Evolutionary conservation across 2,113 vertebrate genomes (phyloP).

Genomic region (Xyliphius kryptos): DNA sequence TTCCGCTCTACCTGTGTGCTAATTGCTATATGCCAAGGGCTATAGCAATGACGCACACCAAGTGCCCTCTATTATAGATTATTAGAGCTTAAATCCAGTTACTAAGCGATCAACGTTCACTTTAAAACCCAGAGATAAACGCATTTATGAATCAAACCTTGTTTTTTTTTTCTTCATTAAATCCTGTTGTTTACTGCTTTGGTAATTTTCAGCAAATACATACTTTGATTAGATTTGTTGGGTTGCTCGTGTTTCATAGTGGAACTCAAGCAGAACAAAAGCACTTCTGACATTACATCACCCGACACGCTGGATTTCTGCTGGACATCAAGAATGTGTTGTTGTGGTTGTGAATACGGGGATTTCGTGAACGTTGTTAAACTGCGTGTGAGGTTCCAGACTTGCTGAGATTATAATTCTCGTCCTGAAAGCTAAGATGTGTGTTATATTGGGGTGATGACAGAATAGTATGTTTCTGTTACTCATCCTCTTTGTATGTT

Average conservation of each 20-base stretch:
- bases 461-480: neutral
- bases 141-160: too few relatives aligned
- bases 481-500: neutral
- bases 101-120: too few relatives aligned
- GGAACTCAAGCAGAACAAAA: neutral
- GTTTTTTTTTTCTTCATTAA: too few relatives aligned
- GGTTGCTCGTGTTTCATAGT: neutral
- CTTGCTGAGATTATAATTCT: neutral
- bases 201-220: too few relatives aligned
- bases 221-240: too few relatives aligned
- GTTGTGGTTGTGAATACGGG: neutral
- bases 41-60: too few relatives aligned
- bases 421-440: neutral
- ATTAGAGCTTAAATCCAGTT: too few relatives aligned
- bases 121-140: too few relatives aligned
- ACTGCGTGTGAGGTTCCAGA: neutral
- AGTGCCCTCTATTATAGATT: too few relatives aligned
- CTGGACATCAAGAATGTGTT: neutral
- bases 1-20: too few relatives aligned
- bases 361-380: slow-evolving; percentile 1
- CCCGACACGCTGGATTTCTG: neutral
- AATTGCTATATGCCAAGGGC: too few relatives aligned
- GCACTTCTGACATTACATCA: neutral
- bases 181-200: too few relatives aligned
- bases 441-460: neutral